phyloP scores from a whole-genome alignment of 2,888 invertebrate species.

The Zelleria hepariella region DNA sequence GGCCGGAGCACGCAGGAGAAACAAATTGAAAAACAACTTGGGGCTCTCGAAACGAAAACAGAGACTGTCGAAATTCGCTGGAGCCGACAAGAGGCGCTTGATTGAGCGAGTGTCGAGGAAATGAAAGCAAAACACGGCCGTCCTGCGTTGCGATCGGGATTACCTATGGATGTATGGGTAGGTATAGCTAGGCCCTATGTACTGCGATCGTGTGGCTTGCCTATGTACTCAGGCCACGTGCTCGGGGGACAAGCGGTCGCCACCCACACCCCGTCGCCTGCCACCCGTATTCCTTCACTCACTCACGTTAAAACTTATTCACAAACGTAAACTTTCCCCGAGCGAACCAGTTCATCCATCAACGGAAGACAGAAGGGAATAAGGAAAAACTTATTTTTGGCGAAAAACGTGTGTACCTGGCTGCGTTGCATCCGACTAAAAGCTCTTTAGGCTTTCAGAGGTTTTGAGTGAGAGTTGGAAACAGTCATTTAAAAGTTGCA shows the following conservation, averaged over 20 bases:
- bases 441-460: not conserved
- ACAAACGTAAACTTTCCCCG: conserved; percentile 5
- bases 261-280: conserved; percentile 24
- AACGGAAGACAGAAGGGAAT: not conserved
- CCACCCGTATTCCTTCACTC: conserved; percentile 26
- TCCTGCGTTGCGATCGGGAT: conserved; percentile 8
- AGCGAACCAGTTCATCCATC: not conserved
- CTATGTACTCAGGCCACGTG: conserved; percentile 26
- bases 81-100: conserved; percentile 15
- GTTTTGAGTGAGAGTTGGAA: not conserved
- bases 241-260: conserved; percentile 29
- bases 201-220: conserved; percentile 8
- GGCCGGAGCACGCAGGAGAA: not conserved
- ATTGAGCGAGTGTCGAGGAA: conserved; percentile 24
- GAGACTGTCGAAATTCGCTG: conserved; percentile 8
- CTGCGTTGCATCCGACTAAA: not conserved
- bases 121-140: conserved; percentile 35
- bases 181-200: conserved; percentile 2
- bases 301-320: conserved; percentile 9
- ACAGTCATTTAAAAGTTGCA: not conserved
- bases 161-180: conserved; percentile 3
- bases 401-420: not conserved
- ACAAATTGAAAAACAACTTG: conserved; percentile 13
- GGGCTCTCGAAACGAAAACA: conserved; percentile 8
- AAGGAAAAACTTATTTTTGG: not conserved